Evolutionary conservation across 2,113 vertebrate species (phyloP).

Genomic region (Zosterops hypoxanthus): DNA sequence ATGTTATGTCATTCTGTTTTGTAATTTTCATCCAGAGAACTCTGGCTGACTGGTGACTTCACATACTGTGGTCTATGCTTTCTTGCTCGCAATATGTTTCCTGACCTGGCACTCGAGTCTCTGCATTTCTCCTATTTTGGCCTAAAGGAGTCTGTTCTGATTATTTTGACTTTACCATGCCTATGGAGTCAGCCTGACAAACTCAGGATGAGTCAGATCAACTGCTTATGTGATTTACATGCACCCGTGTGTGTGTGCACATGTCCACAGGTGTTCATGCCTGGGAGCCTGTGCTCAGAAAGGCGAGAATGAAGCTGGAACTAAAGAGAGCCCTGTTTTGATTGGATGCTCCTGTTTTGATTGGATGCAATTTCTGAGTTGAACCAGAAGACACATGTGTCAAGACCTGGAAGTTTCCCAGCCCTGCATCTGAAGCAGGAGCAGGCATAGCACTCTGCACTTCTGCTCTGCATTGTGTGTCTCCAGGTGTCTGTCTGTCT

Average conservation of each 20-base stretch:
- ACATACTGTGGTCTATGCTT: neutral
- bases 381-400: neutral
- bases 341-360: neutral
- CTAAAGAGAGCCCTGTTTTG: neutral
- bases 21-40: neutral
- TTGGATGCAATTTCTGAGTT: neutral
- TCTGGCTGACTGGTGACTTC: neutral
- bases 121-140: neutral
- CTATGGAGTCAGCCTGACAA: neutral
- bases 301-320: neutral
- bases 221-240: neutral
- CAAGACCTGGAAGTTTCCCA: neutral
- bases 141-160: neutral
- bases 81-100: neutral
- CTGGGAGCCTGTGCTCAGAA: neutral
- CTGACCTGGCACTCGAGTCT: neutral
- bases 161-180: neutral
- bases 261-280: neutral
- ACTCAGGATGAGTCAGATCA: neutral
- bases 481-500: neutral
- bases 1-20: neutral
- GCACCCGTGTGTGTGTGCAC: neutral
- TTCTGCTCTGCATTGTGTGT: neutral
- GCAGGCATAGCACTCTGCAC: rapidly evolving
- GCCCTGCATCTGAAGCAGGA: rapidly evolving